Base-by-base conservation (phyloP, 2,113 vertebrate species). In the Anhinga rufa region DNA sequence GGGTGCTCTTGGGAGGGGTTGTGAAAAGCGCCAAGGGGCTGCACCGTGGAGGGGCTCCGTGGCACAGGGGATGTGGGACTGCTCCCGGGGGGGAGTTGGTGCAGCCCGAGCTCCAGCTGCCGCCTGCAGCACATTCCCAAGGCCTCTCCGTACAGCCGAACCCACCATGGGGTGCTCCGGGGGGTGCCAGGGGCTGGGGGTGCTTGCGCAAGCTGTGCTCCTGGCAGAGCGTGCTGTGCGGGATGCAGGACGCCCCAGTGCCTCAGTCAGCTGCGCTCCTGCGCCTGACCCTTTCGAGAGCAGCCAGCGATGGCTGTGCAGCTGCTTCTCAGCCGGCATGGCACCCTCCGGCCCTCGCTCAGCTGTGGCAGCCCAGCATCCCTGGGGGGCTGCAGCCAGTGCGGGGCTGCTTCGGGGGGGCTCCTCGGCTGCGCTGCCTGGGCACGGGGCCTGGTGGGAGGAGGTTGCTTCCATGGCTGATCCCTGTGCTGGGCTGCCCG, bases 21-120 rank as follows among this genome's bases (percentile, higher is more conserved):
- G 7, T 71, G 46, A 77, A 31, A 68, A 54, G 44, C 8, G 2
- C 34, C 17, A 18, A 28, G 12, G 36, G 34, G 52, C 58, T 72
- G 29, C 4, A 4, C 21, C 21, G 17, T 60, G 22, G 31, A 52
- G n/a, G 12, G 40, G 32, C 21, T 0, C 0, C 3, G 12, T 31
- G 21, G 20, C 65, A 14, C 3, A 2, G 36, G 6, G 15, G 4
- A 4, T 14, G 61, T 24, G 28, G 65, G 34, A 52, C 12, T 38
- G 31, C 24, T 60, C 20, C 40, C 1, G 1, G 9, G 19, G 11
- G 5, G 29, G 5, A 20, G 16, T 49, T 54, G 65, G n/a, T 46
- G 25, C 49, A 65, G 32, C 44, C 0, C 0, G 54, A 77, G 16
- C n/a, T n/a, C 48, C 48, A 18, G 0, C 18, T 61, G 17, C 71